phyloP scores from a whole-genome alignment of 2,888 invertebrate species.

The Troides aeacus region DNA sequence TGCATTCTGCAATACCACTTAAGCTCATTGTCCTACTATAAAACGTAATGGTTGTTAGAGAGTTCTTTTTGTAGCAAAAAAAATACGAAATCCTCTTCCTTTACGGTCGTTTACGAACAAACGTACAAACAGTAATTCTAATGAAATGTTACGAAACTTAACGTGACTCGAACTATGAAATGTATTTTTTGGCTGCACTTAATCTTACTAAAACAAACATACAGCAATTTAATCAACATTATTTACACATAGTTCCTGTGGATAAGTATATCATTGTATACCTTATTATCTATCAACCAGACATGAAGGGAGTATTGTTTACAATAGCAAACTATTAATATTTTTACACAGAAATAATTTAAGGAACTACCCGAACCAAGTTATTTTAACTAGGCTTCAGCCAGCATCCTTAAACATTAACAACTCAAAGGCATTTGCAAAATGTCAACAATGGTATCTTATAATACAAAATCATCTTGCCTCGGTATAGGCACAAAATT shows the following conservation, averaged over 20 bases:
- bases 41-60: slow-evolving; percentile 24
- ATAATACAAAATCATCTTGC: no score
- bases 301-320: no score
- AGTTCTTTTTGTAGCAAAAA: slow-evolving; percentile 9
- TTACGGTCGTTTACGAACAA: slow-evolving; percentile 8
- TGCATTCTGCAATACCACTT: slow-evolving; percentile 20
- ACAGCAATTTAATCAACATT: background rate
- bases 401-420: no score
- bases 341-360: no score
- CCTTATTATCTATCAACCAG: no score
- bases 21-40: slow-evolving; percentile 25
- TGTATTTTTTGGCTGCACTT: background rate
- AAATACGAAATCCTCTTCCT: slow-evolving; percentile 8
- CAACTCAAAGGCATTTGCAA: no score
- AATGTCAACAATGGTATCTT: no score
- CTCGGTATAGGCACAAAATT: no score
- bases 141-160: slow-evolving; percentile 14
- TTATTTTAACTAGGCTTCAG: no score
- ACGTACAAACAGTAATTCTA: slow-evolving; percentile 23
- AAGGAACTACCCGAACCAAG: no score
- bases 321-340: no score
- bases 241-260: background rate
- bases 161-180: slow-evolving; percentile 13
- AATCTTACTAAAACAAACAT: slow-evolving; percentile 10
- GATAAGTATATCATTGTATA: no score